Percentiles rank a stretch among this genome's conserved stretches.
phyloP scores from a whole-genome alignment of 2,113 vertebrate genomes.

The Trinectes maculatus region DNA sequence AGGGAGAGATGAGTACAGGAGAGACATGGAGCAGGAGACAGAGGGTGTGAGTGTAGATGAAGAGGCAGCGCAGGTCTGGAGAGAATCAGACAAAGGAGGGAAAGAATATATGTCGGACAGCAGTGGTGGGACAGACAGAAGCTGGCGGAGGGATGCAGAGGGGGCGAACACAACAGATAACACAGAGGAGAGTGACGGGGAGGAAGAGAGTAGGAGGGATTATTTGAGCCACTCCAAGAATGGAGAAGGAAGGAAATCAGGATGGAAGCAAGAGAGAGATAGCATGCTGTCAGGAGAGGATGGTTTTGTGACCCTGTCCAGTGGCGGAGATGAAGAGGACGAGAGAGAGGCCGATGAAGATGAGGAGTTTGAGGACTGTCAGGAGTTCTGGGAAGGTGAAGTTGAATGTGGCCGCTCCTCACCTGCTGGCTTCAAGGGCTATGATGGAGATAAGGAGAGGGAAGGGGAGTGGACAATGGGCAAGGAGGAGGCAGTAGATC shows the following conservation, averaged over 20 bases:
- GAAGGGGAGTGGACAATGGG: not conserved
- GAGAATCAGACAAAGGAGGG: slow-evolving; percentile 14
- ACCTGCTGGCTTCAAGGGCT: slow-evolving; percentile 12
- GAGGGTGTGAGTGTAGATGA: slow-evolving; percentile 50
- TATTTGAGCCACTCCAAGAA: slow-evolving; percentile 15
- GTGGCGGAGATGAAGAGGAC: slow-evolving; percentile 70
- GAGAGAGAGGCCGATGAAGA: slow-evolving; percentile 66
- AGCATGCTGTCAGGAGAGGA: slow-evolving; percentile 67
- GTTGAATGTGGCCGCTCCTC: slow-evolving; percentile 1
- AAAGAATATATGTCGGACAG: slow-evolving; percentile 40
- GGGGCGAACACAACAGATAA: slow-evolving; percentile 51
- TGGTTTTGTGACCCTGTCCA: slow-evolving; percentile 75
- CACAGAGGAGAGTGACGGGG: slow-evolving; percentile 62
- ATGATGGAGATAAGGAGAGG: slow-evolving; percentile 35
- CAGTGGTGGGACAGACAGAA: slow-evolving; percentile 39
- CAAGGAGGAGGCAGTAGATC: slow-evolving; percentile 22
- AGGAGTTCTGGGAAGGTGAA: slow-evolving; percentile 66
- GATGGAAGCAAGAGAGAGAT: slow-evolving; percentile 50
- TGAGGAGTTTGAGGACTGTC: slow-evolving; percentile 74
- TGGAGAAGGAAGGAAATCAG: slow-evolving; percentile 69
- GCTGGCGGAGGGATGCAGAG: slow-evolving; percentile 32
- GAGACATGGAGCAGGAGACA: slow-evolving; percentile 5
- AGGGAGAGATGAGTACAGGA: slow-evolving; percentile 6
- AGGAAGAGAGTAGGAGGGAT: slow-evolving; percentile 52
- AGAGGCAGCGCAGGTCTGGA: slow-evolving; percentile 33